Conservation (phyloP, 2,113 vertebrate species). For the Sebastes fasciatus region DNA sequence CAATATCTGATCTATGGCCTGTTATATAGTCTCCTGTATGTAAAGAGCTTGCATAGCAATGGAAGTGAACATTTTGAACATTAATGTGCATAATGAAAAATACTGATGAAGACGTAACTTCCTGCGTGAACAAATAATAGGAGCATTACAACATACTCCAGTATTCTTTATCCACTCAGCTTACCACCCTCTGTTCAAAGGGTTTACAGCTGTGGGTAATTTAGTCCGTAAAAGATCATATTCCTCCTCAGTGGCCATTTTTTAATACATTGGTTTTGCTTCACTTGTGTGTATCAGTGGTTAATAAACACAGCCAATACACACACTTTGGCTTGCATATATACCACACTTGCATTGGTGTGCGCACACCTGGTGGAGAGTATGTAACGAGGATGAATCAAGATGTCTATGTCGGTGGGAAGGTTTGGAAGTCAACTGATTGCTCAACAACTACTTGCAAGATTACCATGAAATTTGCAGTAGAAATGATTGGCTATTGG, state of each 20-base stretch:
- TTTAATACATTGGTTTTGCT: conserved; percentile 28
- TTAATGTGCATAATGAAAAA: not conserved
- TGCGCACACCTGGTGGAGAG: not conserved
- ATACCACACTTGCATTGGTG: not conserved
- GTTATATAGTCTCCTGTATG: not conserved
- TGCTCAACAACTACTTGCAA: not conserved
- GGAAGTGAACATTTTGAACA: not conserved
- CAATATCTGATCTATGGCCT: not conserved
- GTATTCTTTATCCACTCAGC: not conserved
- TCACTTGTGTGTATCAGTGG: conserved; percentile 16
- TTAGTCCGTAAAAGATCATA: not conserved
- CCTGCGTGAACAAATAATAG: not conserved
- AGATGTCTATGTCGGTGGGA: not conserved
- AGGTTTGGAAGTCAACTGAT: not conserved
- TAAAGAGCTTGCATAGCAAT: not conserved
- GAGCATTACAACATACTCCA: not conserved
- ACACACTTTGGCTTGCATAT: not conserved
- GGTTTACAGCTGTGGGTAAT: conserved; percentile 6
- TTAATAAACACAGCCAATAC: conserved; percentile 7
- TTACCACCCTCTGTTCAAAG: not conserved
- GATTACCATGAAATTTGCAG: not conserved
- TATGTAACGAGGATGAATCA: too few relatives aligned
- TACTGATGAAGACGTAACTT: conserved; percentile 2
- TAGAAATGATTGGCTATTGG: not conserved
- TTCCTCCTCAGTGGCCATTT: conserved; percentile 15